A percentile compares a stretch with the other conserved stretches of the same genome.
Evolutionary conservation across 2,888 invertebrate species (phyloP).

Genomic region (Drosophila pegasa): DNA sequence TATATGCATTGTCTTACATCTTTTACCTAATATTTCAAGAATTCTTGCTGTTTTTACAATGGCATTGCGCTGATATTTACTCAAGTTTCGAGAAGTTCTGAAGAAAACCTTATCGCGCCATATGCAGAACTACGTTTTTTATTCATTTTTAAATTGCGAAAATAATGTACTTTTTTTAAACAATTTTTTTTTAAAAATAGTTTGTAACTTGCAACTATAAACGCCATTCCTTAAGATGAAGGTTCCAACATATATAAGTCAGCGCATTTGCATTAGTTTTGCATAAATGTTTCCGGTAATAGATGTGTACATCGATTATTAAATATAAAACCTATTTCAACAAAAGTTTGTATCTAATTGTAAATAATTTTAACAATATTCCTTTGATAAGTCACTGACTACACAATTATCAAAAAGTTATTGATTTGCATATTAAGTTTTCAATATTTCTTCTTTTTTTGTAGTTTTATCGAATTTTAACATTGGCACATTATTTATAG

Average conservation of each 20-base stretch:
- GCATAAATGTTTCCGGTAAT: constrained; percentile 17
- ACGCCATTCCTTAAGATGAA: constrained; percentile 16
- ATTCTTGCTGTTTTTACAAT: constrained; percentile 29
- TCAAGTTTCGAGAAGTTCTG: constrained; percentile 29
- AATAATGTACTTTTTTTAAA: not conserved
- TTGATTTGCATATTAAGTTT: constrained; percentile 35
- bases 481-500: constrained; percentile 76
- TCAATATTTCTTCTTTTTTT: constrained; percentile 34
- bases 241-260: constrained; percentile 30
- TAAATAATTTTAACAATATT: constrained; percentile 38
- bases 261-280: constrained; percentile 32
- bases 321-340: constrained; percentile 57
- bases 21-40: constrained; percentile 17
- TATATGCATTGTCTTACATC: constrained; percentile 34
- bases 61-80: constrained; percentile 34
- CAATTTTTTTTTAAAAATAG: not conserved
- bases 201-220: not conserved
- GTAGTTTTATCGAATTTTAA: constrained; percentile 46
- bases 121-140: constrained; percentile 2
- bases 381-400: constrained; percentile 44
- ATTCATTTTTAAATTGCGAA: not conserved
- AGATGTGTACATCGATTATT: constrained; percentile 25
- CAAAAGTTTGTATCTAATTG: constrained; percentile 47
- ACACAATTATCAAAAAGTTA: constrained; percentile 42
- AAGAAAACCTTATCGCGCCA: constrained; percentile 6